Evolutionary conservation across 2,888 invertebrate genomes (phyloP).

Genomic region (Spilarctia lutea): DNA sequence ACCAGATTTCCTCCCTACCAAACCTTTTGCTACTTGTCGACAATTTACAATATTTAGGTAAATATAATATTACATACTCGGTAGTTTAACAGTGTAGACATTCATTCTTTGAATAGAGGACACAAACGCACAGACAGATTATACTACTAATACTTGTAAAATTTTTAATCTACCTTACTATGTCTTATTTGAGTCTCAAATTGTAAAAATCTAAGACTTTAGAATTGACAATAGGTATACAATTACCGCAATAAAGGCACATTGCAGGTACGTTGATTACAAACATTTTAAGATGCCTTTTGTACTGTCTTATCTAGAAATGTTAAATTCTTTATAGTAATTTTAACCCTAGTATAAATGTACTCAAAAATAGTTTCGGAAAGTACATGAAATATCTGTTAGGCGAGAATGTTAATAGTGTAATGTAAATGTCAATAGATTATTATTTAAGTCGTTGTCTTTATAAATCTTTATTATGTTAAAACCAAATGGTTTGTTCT

Average conservation of each 20-base stretch:
- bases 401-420: not conserved
- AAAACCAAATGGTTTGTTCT: not conserved
- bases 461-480: not conserved
- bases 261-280: slow-evolving; percentile 9
- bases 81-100: not conserved
- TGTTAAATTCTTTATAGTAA: not conserved
- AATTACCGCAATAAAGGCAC: slow-evolving; percentile 8
- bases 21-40: not conserved
- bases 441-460: not conserved
- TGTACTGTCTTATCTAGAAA: not conserved
- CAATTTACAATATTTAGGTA: not conserved
- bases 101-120: not conserved
- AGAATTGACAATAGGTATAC: not conserved
- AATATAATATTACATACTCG: not conserved
- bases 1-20: not conserved
- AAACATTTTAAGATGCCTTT: not conserved
- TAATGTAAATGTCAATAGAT: not conserved
- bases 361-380: not conserved
- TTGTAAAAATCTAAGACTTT: not conserved
- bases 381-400: not conserved
- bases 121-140: not conserved
- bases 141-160: not conserved
- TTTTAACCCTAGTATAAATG: not conserved
- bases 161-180: not conserved
- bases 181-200: not conserved